Evolutionary conservation across 2,888 invertebrate genomes (phyloP).

Genomic region (Clivina fossor): DNA sequence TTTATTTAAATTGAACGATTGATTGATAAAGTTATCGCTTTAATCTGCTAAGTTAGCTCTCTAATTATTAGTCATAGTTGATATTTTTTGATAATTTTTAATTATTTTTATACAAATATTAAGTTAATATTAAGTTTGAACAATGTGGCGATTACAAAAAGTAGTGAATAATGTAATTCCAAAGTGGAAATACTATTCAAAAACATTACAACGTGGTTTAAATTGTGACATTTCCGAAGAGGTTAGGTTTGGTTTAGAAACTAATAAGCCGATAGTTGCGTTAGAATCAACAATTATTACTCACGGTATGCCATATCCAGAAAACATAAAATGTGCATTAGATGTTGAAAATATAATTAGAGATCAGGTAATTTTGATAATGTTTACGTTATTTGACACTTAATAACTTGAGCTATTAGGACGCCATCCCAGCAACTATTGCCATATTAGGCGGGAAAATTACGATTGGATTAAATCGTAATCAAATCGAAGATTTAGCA

Average conservation of each 20-base stretch:
- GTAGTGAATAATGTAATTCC: conserved; percentile 1
- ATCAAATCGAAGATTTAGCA: conserved; percentile 69
- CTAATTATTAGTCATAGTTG: too few species aligned
- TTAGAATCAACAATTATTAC: conserved; percentile 97
- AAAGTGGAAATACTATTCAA: conserved; percentile 5
- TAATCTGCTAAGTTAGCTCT: too few species aligned
- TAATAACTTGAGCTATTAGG: conserved; percentile 54
- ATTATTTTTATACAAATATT: too few species aligned
- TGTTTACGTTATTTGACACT: background rate
- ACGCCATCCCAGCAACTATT: conserved; percentile 89
- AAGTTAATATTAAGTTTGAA: too few species aligned
- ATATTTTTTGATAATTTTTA: too few species aligned
- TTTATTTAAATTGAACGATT: too few species aligned
- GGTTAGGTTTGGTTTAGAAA: conserved; percentile 65
- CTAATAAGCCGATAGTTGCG: conserved; percentile 79
- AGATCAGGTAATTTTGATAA: conserved; percentile 57
- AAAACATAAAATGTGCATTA: conserved; percentile 83
- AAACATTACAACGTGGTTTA: conserved; percentile 43
- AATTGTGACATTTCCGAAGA: conserved; percentile 59
- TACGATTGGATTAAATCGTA: conserved; percentile 71
- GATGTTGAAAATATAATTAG: conserved; percentile 79
- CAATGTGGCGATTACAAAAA: conserved; percentile 15
- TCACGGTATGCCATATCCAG: conserved; percentile 96
- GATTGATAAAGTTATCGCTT: too few species aligned
- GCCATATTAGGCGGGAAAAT: conserved; percentile 83